Evolutionary conservation across 2,113 vertebrate species (phyloP), one percentile per base, ranked within the genome.

Genomic region (Sapayoa aenigma): DNA sequence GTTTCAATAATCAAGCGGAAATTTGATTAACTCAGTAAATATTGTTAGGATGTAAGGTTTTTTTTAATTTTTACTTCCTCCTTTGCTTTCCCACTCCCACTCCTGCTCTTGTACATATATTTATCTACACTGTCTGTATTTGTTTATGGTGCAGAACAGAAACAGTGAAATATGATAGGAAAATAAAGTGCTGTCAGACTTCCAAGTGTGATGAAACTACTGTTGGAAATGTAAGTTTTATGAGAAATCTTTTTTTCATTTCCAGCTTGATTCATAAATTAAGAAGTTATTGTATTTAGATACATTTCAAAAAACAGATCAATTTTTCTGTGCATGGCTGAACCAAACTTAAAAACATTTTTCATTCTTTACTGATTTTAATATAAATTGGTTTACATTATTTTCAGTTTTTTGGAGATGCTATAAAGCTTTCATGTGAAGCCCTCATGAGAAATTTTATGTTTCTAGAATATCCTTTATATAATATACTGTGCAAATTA

Each of bases 21-120:
- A 24, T 63, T 62, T 87, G 4, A 59, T 58, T 55, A 63, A 13
- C 8, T 80, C 6, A 35, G 46, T 56, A 80, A 89, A 91, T 62
- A 81, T 58, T 77, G 19, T 9, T 63, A 37, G 4, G 0, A 1
- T 58, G 9, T 25, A 9, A 19, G 2, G 3, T 4, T 24, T 41
- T 71, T 35, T 71, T 73, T 31, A 9, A 6, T 59, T 74, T 84
- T 62, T 49, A 62, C 20, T 84, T 89, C 47, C 28, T n/a, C 6
- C 7, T 75, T 42, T 53, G 9, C n/a, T 47, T 89, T 83, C 71
- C 30, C 18, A 41, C 33, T 41, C 25, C 6, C 23, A 11, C 20
- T 58, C 3, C 5, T 3, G 46, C 21, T 7, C 10, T 4, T 33
- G 4, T 60, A 37, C 12, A 5, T 46, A 19, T 33, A n/a, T 81